Evolutionary conservation across 2,888 invertebrate species (phyloP).

Genomic region (Macrophya alboannulata): DNA sequence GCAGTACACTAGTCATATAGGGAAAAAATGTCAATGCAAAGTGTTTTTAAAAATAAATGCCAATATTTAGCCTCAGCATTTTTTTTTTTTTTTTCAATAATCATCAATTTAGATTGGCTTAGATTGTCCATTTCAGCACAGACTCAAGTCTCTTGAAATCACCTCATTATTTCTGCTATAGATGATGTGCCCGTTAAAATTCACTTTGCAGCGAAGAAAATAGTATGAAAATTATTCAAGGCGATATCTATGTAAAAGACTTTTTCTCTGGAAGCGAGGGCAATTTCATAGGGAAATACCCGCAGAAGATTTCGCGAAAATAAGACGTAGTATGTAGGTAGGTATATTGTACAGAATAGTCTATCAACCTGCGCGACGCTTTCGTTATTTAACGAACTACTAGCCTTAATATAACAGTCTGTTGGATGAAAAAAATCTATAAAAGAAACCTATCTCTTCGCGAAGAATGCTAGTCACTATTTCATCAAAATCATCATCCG

Average conservation of each 20-base stretch:
- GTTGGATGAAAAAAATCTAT: not conserved
- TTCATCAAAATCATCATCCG: slow-evolving; percentile 14
- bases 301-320: not conserved
- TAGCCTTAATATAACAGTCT: not conserved
- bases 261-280: slow-evolving; percentile 17
- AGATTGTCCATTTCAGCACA: not conserved
- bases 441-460: not conserved
- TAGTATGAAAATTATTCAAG: slow-evolving; percentile 39
- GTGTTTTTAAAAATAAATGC: not conserved
- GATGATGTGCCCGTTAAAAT: slow-evolving; percentile 37
- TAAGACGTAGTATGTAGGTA: not conserved
- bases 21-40: not conserved
- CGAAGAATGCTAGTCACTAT: slow-evolving; percentile 20
- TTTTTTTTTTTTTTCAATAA: not conserved
- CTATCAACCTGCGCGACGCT: not conserved
- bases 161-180: slow-evolving; percentile 5
- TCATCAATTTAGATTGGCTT: not conserved
- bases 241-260: slow-evolving; percentile 40
- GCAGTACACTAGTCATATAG: not conserved
- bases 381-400: slow-evolving; percentile 5
- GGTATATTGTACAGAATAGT: not conserved
- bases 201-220: slow-evolving; percentile 24
- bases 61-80: not conserved
- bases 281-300: slow-evolving; percentile 6
- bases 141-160: not conserved